Evolutionary conservation across 92 coral and sea anemone genomes (phyloP).

Genomic region (Isaurus tuberculatus): DNA sequence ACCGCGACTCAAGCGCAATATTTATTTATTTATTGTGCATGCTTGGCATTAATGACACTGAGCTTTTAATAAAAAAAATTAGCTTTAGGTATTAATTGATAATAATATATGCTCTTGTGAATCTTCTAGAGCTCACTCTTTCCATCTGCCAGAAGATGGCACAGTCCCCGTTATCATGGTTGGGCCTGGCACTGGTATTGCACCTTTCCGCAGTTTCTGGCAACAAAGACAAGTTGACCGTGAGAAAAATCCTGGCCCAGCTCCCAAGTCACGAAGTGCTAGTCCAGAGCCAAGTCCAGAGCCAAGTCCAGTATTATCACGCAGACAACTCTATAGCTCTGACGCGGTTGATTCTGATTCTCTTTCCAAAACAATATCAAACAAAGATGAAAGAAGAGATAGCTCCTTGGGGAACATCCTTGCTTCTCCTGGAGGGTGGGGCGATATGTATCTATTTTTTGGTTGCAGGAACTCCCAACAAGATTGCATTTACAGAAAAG

Average conservation of each 20-base stretch:
- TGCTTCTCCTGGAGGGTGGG: constrained; percentile 64
- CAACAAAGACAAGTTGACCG: constrained; percentile 89
- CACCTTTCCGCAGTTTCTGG: constrained; percentile 99
- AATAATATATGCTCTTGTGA: background rate
- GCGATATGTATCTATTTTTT: constrained; percentile 83
- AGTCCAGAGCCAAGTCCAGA: constrained; percentile 61
- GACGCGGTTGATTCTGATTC: background rate
- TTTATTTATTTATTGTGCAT: too few relatives aligned
- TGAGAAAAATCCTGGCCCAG: constrained; percentile 57
- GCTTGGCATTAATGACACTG: too few relatives aligned
- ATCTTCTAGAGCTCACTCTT: constrained; percentile 85
- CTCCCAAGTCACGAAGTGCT: constrained; percentile 48
- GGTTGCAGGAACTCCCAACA: constrained; percentile 92
- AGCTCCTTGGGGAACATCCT: constrained; percentile 1
- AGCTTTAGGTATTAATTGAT: background rate
- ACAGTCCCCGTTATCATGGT: constrained; percentile 92
- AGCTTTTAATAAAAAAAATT: background rate
- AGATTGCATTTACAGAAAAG: constrained; percentile 87
- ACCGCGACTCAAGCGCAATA: too few relatives aligned
- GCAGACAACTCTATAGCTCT: constrained; percentile 19
- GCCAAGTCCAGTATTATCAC: constrained; percentile 49
- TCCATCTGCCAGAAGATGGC: constrained; percentile 95
- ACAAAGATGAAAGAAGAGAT: constrained; percentile 7
- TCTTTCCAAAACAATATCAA: background rate
- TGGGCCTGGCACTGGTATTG: constrained; percentile 99